Evolutionary conservation across 37 sponge, comb jelly and placozoan species (phyloP), one percentile per base, ranked within the genome.

Genomic region (Hormiphora californensis): DNA sequence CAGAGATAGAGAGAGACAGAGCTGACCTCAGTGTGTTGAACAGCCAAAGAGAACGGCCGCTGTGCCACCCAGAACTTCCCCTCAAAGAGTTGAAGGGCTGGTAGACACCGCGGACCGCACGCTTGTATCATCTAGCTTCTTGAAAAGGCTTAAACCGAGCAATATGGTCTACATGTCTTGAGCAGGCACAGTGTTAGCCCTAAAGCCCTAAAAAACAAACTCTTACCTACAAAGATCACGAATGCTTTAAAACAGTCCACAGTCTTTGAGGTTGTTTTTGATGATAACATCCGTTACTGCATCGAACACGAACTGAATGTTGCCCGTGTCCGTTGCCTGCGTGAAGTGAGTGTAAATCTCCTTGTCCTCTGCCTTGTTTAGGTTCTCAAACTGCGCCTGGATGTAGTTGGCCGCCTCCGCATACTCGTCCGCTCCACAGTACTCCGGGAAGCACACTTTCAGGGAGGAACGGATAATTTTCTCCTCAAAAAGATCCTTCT

Each of bases 341-440:
- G 95, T 95, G 87, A 93, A 91, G 85, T 95, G 95, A 32, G 95
- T 86, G 90, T 93, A 95, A 81, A 95, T 90, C 40, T 91, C 91
- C 53, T 92, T 94, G 39, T 69, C 54, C 37, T 85, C 88, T 19
- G 69, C 85, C 53, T 46, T 89, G 73, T 93, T 95, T 32, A 95
- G 88, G 28, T 38, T 69, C 33, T 90, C 90, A 53, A 95, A 95
- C 34, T 63, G 86, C 5, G 67, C 43, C n/a, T 85, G 87, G 31
- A 95, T 94, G 86, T 89, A 94, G 25, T 90, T 39, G 43, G 86
- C 87, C 0, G 91, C 92, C 5, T 92, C 92, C 35, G 65, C 88
- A 54, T 46, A 89, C 0, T 89, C 87, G 40, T 67, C 54, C n/a
- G 69, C 57, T 90, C 95, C 95, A 38, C 86, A 88, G 54, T 93